These are phyloP conservation scores for Yponomeuta plumbellus DNA, from an alignment of 2,888 invertebrate genomes.

Conservation along the genomic window DNA sequence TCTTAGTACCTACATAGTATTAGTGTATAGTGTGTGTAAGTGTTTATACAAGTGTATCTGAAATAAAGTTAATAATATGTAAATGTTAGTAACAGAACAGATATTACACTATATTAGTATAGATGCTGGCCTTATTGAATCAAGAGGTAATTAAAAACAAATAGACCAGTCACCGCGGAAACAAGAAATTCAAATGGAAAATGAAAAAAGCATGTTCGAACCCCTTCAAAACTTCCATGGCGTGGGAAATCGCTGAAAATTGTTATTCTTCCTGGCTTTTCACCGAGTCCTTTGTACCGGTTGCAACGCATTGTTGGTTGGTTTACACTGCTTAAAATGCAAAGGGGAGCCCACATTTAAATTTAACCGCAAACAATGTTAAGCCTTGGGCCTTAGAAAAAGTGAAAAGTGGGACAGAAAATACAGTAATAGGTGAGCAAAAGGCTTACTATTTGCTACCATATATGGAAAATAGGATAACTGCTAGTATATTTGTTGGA, in stretches of 20 bases:
- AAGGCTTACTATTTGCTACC: neutral
- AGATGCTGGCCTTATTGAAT: too few species aligned
- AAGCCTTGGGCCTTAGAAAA: neutral
- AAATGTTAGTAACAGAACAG: too few species aligned
- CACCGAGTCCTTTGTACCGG: constrained; percentile 21
- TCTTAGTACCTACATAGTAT: too few species aligned
- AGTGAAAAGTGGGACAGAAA: neutral
- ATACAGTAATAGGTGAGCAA: neutral
- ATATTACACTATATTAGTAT: too few species aligned
- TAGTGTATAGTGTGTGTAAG: too few species aligned
- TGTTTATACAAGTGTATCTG: too few species aligned
- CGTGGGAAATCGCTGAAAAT: neutral
- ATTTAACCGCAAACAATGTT: constrained; percentile 10
- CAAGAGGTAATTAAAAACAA: neutral
- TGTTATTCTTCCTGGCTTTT: constrained; percentile 24
- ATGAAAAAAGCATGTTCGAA: neutral
- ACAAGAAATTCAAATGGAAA: neutral
- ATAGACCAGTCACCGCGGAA: neutral
- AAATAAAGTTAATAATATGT: too few species aligned
- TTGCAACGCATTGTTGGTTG: constrained; percentile 21
- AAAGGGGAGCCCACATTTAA: constrained; percentile 8
- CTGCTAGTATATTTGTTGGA: too few species aligned
- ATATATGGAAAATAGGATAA: too few species aligned
- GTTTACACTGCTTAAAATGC: neutral
- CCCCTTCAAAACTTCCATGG: neutral